phyloP scores from a whole-genome alignment of 2,888 invertebrate genomes.

The Mesorhabditis spiculigera region DNA sequence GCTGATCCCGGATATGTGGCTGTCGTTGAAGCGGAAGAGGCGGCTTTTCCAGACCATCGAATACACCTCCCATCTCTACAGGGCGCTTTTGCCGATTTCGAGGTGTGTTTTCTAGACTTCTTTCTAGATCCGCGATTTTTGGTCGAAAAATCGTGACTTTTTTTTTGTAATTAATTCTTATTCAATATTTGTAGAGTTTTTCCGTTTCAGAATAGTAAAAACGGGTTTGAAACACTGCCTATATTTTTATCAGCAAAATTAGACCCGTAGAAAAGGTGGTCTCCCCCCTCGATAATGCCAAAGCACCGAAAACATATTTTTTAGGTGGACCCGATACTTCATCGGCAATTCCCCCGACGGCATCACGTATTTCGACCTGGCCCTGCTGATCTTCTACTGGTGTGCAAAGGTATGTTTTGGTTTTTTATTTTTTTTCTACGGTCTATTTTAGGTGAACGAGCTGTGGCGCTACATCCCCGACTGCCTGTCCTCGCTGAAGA shows the following conservation, averaged over 20 bases:
- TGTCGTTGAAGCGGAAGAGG: slow-evolving; percentile 8
- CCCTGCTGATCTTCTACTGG: slow-evolving; percentile 1
- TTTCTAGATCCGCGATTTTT: no score
- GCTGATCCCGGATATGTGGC: slow-evolving; percentile 2
- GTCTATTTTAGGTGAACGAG: background rate
- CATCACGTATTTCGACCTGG: background rate
- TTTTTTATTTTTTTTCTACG: background rate
- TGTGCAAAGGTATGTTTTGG: background rate
- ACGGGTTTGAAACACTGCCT: no score
- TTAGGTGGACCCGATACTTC: background rate
- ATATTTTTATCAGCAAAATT: no score
- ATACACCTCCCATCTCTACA: slow-evolving; percentile 17
- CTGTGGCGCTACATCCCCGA: background rate
- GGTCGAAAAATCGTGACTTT: no score
- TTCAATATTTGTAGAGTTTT: no score
- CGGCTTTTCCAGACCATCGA: slow-evolving; percentile 20
- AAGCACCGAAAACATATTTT: background rate
- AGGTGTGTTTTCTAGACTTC: background rate
- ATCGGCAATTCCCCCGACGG: background rate
- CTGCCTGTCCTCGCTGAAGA: background rate
- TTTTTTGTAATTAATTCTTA: no score
- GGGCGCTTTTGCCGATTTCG: background rate
- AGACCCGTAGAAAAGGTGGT: no score
- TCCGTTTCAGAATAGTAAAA: no score
- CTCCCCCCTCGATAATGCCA: no score